Conservation (phyloP, 2,113 vertebrate species). For the Corynorhinus townsendii region DNA sequence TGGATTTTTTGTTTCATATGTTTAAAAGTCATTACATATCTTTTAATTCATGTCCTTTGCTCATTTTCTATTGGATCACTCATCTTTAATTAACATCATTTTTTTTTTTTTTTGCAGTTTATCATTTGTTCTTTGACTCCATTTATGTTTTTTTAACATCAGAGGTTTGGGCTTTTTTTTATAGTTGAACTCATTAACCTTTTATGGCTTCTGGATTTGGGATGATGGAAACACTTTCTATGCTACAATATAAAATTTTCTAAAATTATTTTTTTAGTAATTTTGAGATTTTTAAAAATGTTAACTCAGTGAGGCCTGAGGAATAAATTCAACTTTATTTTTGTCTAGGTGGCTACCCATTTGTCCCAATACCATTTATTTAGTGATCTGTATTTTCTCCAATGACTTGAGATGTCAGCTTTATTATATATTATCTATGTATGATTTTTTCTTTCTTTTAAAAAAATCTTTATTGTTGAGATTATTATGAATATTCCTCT, state of each 20-base stretch:
- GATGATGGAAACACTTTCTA: neutral
- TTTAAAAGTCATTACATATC: neutral
- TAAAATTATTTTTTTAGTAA: neutral
- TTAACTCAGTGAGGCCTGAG: neutral
- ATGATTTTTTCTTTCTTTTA: no score
- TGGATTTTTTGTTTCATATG: neutral
- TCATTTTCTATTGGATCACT: neutral
- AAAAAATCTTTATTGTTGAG: no score
- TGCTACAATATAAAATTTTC: neutral
- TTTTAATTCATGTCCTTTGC: neutral
- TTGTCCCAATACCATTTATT: neutral
- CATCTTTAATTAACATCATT: neutral
- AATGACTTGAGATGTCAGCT: neutral
- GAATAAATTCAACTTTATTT: neutral
- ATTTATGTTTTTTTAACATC: neutral
- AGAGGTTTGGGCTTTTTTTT: neutral
- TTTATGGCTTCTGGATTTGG: neutral
- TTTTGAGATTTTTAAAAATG: neutral
- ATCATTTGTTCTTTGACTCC: neutral
- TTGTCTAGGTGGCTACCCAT: neutral
- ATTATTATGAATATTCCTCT: no score
- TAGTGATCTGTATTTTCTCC: constrained; percentile 8
- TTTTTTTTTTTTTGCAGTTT: neutral
- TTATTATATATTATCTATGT: neutral
- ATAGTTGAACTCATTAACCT: neutral